Evolutionary conservation across 2,888 invertebrate species (phyloP).

Genomic region (Ophion slaviceki): DNA sequence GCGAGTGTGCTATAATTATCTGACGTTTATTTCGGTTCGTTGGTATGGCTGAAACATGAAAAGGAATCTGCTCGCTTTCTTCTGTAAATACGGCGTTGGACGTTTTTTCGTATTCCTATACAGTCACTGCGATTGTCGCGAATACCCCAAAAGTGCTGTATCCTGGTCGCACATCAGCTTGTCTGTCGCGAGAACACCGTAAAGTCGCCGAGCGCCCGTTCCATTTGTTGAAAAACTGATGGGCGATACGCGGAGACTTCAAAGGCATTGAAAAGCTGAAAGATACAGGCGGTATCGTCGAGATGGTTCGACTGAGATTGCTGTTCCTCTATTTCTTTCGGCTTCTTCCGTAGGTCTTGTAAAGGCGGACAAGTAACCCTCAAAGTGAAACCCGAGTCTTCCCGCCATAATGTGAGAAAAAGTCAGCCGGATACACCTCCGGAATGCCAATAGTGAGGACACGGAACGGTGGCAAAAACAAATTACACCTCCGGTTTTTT

Average conservation of each 20-base stretch:
- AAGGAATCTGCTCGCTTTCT: too few species aligned
- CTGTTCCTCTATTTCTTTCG: conserved; percentile 15
- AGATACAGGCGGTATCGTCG: conserved; percentile 11
- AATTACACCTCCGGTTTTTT: conserved; percentile 46
- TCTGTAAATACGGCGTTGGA: too few species aligned
- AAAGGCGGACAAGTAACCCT: conserved; percentile 47
- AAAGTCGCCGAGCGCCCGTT: background rate
- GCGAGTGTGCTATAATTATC: too few species aligned
- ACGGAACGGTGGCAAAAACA: conserved; percentile 62
- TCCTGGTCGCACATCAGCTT: background rate
- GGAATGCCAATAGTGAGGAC: conserved; percentile 75
- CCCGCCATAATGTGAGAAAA: conserved; percentile 49
- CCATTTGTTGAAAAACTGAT: conserved; percentile 18
- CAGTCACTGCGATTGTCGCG: background rate
- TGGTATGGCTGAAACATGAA: too few species aligned
- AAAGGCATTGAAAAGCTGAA: conserved; percentile 28
- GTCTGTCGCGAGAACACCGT: background rate
- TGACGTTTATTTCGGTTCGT: too few species aligned
- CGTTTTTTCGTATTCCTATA: too few species aligned
- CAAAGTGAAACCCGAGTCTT: conserved; percentile 64
- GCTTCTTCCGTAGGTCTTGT: conserved; percentile 7
- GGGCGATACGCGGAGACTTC: conserved; percentile 26
- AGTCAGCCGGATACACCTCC: conserved; percentile 66
- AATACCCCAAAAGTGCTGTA: background rate
- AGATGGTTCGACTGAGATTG: conserved; percentile 12